Conservation (phyloP, 2,797 vertebrate species). For the Epinephelus malabaricus region DNA sequence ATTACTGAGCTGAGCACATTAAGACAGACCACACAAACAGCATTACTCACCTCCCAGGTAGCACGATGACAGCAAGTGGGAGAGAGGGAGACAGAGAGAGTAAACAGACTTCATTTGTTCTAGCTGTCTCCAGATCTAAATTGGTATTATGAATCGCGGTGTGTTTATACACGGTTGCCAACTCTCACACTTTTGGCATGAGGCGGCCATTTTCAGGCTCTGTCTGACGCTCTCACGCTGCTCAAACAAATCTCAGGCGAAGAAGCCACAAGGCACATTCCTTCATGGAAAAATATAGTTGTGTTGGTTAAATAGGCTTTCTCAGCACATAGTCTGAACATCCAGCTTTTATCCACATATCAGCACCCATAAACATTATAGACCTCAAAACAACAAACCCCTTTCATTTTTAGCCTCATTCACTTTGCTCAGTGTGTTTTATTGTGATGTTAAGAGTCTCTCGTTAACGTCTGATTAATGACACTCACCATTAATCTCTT, state of each 20-base stretch:
- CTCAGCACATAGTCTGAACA: not conserved
- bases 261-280: slow-evolving; percentile 2
- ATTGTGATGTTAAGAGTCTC: not conserved
- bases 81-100: slow-evolving; percentile 34
- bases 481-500: not conserved
- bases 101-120: slow-evolving; percentile 55
- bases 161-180: slow-evolving; percentile 33
- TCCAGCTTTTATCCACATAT: slow-evolving; percentile 3
- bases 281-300: not conserved
- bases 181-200: slow-evolving; percentile 11
- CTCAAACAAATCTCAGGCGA: slow-evolving; percentile 13
- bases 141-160: slow-evolving; percentile 53
- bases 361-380: not conserved
- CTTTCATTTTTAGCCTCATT: not conserved
- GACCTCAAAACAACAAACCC: not conserved
- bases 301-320: slow-evolving; percentile 15
- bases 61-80: slow-evolving; percentile 44
- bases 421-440: not conserved
- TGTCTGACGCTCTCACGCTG: slow-evolving; percentile 16
- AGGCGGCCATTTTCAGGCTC: not conserved
- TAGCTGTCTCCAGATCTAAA: slow-evolving; percentile 46
- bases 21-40: slow-evolving; percentile 73
- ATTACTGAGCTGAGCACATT: slow-evolving; percentile 76
- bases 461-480: not conserved
- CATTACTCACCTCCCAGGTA: slow-evolving; percentile 71